These are phyloP conservation scores for Anarhynchus alexandrinus DNA, from an alignment of 2,113 vertebrate species.

Conservation along the genomic window DNA sequence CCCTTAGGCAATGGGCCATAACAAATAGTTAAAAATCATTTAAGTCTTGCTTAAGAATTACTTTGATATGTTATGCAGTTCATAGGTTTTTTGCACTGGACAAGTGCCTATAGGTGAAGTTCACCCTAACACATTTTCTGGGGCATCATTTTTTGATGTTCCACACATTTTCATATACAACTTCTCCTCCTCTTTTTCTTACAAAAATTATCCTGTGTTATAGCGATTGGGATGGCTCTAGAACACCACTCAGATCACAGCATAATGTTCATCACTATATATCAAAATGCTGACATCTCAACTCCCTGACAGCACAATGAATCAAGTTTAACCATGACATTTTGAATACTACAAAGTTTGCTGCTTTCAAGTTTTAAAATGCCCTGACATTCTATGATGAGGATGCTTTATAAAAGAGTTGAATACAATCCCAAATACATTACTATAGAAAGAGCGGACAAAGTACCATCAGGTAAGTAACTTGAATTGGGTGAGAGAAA, in stretches of 20 bases:
- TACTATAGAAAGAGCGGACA: neutral
- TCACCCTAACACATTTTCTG: neutral
- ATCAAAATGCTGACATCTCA: neutral
- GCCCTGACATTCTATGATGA: neutral
- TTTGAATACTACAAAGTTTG: neutral
- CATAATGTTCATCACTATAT: neutral
- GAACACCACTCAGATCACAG: neutral
- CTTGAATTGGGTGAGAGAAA: neutral
- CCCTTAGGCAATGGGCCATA: neutral
- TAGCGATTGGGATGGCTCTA: neutral
- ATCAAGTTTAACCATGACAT: neutral
- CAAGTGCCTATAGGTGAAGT: neutral
- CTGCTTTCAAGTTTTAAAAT: neutral
- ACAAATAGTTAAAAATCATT: neutral
- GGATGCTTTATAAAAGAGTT: neutral
- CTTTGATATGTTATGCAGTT: neutral
- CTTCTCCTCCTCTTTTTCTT: neutral
- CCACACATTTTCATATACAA: neutral
- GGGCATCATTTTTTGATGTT: neutral
- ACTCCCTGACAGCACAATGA: neutral
- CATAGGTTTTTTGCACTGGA: neutral
- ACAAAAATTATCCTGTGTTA: neutral
- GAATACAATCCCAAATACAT: neutral
- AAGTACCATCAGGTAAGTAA: neutral
- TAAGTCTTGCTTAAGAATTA: neutral